Evolutionary conservation across 2,888 invertebrate species (phyloP), one percentile per base, ranked within the genome.

Genomic region (Endomychus coccineus): DNA sequence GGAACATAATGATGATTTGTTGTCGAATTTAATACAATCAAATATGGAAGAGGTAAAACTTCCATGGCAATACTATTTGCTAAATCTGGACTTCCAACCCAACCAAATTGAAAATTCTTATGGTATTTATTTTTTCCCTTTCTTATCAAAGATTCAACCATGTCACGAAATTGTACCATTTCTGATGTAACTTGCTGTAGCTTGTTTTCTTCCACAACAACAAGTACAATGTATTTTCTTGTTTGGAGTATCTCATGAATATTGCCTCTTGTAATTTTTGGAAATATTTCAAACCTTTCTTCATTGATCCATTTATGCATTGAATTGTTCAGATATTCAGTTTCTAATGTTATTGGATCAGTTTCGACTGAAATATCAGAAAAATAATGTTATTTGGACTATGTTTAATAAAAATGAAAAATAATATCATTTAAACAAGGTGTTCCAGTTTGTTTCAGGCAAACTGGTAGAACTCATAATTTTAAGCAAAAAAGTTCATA

Each of bases 1-100:
- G 92, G 90, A 56, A 95, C 74, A 61, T 91, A 91, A 67, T 92
- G 94, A 59, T 92, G 86, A 62, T 87, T 87, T 2, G 91, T 89
- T 9, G 85, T 84, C 1, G 94, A 85, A 65, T 97, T 94, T 34
- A 97, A 75, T 1, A 96, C 90, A 34, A 97, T 69, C 35, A 96
- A 66, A 65, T 85, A 83, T 0, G 96, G 95, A 16, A 89, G 71
- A 0, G 83, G 77, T 49, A 91, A 66, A 44, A 83, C 78, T 43
- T 80, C 80, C 86, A 96, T 88, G 7, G 89, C 91, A 54, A 97
- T 91, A 36, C 86, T 89, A 68, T 94, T 95, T 7, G 90, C 91
- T 45, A 96, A 71, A 35, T 91, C 89, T 2, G 87, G 82, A 46
- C 79, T 84, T 1, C 87, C 90, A 64, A 91, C 80, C 95, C 95